Conservation (phyloP, 2,888 invertebrate species). For the Hybos culiciformis region DNA sequence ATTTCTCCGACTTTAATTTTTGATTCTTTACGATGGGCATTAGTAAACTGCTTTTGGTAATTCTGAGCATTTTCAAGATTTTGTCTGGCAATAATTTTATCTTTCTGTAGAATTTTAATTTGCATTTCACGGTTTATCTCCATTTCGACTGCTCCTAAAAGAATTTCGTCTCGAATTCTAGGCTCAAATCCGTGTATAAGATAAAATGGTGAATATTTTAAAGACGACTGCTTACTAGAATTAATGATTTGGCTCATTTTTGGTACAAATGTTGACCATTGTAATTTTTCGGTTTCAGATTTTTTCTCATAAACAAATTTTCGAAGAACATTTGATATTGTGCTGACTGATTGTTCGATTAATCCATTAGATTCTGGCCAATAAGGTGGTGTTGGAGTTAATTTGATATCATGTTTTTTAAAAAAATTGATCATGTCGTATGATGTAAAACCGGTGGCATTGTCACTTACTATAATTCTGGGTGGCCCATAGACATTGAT, state of each 20-base stretch:
- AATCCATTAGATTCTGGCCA: constrained; percentile 6
- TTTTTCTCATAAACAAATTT: constrained; percentile 2
- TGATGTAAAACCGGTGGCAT: constrained; percentile 5
- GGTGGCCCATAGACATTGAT: background rate
- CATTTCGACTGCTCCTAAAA: background rate
- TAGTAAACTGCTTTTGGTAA: background rate
- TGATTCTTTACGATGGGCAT: background rate
- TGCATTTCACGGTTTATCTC: background rate
- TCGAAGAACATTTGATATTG: background rate
- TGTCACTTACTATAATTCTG: constrained; percentile 3
- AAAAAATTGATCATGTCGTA: too few relatives aligned
- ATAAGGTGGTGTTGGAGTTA: constrained; percentile 2
- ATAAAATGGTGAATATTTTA: background rate
- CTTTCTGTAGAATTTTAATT: too few relatives aligned
- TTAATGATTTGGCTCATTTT: constrained; percentile 1
- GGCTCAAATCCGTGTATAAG: constrained; percentile 1
- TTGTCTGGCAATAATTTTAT: background rate
- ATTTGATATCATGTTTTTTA: constrained; percentile 1
- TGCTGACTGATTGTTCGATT: constrained; percentile 1
- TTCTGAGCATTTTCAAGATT: background rate
- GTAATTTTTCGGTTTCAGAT: background rate
- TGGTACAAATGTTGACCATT: constrained; percentile 3
- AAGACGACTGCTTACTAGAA: background rate
- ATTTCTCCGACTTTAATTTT: background rate
- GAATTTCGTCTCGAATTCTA: too few relatives aligned